Percentiles rank a stretch among this genome's conserved stretches.
These are phyloP conservation scores for Caracal caracal DNA, from an alignment of 2,113 vertebrate genomes.

Conservation along the genomic window DNA sequence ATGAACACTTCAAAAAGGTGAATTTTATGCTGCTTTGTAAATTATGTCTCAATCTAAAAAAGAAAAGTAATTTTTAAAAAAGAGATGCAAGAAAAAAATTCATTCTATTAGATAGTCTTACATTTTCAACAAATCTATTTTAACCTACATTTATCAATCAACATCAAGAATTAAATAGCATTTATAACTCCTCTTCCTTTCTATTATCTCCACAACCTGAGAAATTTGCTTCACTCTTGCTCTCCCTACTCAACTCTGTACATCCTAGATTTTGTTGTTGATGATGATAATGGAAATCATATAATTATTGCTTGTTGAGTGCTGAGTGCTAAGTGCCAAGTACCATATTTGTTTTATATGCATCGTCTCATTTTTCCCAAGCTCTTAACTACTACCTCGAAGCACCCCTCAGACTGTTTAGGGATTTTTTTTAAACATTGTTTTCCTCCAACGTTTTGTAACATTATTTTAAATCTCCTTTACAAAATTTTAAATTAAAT, in stretches of 20 bases:
- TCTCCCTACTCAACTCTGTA: not conserved
- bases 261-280: not conserved
- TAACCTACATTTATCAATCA: not conserved
- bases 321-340: not conserved
- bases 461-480: not conserved
- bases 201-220: not conserved
- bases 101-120: not conserved
- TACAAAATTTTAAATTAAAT: slow-evolving; percentile 20
- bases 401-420: not conserved
- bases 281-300: not conserved
- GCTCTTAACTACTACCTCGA: not conserved
- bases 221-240: not conserved
- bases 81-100: not conserved
- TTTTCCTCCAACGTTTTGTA: not conserved
- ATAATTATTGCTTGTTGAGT: not conserved
- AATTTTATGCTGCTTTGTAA: not conserved
- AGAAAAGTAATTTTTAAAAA: not conserved
- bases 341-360: not conserved
- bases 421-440: not conserved
- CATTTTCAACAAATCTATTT: not conserved
- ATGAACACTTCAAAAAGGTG: not conserved
- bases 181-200: not conserved
- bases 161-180: not conserved
- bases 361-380: not conserved
- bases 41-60: not conserved